phyloP scores from a whole-genome alignment of 2,888 invertebrate species.

The Microctonus aethiopoides region DNA sequence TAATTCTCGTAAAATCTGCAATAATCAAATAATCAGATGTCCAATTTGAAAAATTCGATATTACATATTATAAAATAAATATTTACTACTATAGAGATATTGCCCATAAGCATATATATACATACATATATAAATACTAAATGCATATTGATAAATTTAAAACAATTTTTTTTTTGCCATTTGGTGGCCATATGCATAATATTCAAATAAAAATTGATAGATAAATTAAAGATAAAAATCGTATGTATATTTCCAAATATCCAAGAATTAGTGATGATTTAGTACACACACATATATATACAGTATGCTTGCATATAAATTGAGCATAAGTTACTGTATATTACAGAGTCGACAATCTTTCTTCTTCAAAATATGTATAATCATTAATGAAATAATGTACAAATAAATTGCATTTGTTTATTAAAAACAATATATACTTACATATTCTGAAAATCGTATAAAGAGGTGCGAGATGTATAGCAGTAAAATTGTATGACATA shows the following conservation, averaged over 20 bases:
- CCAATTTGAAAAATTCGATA: too few species aligned
- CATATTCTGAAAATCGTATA: too few species aligned
- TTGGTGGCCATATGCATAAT: background rate
- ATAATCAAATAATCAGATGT: too few species aligned
- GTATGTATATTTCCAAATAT: too few species aligned
- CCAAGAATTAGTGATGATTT: too few species aligned
- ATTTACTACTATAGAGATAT: background rate
- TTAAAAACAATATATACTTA: background rate
- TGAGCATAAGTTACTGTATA: background rate
- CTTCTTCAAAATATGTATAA: background rate
- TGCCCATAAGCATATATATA: background rate
- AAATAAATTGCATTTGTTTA: slow-evolving; percentile 35
- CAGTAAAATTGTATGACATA: too few species aligned
- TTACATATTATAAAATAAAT: background rate
- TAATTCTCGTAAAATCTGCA: too few species aligned
- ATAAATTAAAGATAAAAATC: too few species aligned
- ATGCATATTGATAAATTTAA: background rate
- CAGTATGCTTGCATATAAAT: background rate
- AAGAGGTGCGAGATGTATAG: too few species aligned
- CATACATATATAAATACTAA: too few species aligned
- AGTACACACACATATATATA: background rate
- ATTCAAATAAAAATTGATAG: background rate
- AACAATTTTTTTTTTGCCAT: background rate
- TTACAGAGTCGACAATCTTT: background rate
- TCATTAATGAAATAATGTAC: background rate